Base-by-base conservation (phyloP, 2,888 invertebrate genomes). In the Dastarcus helophoroides region DNA sequence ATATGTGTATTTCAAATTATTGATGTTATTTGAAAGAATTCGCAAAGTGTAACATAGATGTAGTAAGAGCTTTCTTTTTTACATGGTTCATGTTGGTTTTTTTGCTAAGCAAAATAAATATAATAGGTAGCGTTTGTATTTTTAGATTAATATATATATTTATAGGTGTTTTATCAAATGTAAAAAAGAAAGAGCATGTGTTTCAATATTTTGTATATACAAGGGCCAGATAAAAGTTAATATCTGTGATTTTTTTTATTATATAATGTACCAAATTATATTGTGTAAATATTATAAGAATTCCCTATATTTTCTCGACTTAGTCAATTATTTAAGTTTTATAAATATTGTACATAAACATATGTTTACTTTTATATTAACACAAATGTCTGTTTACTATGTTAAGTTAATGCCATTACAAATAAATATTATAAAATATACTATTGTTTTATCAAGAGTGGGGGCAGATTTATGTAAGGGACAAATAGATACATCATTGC, bases 161-260 rank as follows among this genome's bases (percentile, higher is more conserved):
- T n/a, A n/a, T n/a, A n/a, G n/a, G n/a, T n/a, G n/a, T n/a, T n/a
- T n/a, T n/a, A n/a, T n/a, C n/a, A n/a, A n/a, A n/a, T n/a, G n/a
- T 19, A 19, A 7, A 19, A 19, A 19, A 19, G n/a, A 19, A 6
- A 19, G 6, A 19, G 19, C 19, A n/a, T 19, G n/a, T 19, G 19
- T 19, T 19, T 7, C 19, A 19, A 19, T 19, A 7, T 19, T 19
- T 19, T 19, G 19, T 19, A 19, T n/a, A n/a, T n/a, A n/a, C 39
- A 42, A 50, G 47, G 56, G 56, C 56, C 56, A 56, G 56, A 52
- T 51, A 49, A 51, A 50, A 46, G 44, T 58, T 58, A 55, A 56
- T 58, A 55, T 58, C 60, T 60, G 60, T 60, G 60, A 60, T 60
- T 58, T n/a, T n/a, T n/a, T n/a, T 58, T 52, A 54, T 52, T 55